Evolutionary conservation across 2,888 invertebrate genomes (phyloP).

Genomic region (Synanthedon tipuliformis): DNA sequence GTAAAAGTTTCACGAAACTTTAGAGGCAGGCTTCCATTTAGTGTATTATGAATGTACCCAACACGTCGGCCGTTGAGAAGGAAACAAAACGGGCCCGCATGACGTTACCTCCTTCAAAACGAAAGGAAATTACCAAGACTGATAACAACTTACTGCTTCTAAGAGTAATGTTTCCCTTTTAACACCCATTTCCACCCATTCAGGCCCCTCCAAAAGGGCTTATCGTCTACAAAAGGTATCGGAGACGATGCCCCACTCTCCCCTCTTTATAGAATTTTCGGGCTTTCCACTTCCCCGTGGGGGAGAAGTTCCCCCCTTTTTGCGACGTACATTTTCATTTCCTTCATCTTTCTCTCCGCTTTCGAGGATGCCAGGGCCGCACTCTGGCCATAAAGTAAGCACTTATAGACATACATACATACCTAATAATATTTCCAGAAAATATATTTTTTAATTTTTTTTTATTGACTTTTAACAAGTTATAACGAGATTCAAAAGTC

Average conservation of each 20-base stretch:
- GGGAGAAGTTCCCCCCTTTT: slow-evolving; percentile 46
- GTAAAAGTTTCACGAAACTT: too few relatives aligned
- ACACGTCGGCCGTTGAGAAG: slow-evolving; percentile 1
- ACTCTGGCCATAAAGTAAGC: too few relatives aligned
- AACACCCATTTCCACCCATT: slow-evolving; percentile 15
- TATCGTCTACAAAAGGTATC: slow-evolving; percentile 63
- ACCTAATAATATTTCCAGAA: background rate
- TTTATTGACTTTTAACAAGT: background rate
- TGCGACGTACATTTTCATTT: slow-evolving; percentile 70
- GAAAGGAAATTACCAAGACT: slow-evolving; percentile 52
- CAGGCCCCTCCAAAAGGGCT: slow-evolving; percentile 29
- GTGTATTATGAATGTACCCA: too few relatives aligned
- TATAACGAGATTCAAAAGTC: too few relatives aligned
- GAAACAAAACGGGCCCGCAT: slow-evolving; percentile 6
- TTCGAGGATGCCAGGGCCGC: slow-evolving; percentile 39
- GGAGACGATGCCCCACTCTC: slow-evolving; percentile 26
- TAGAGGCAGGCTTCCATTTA: too few relatives aligned
- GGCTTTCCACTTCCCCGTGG: slow-evolving; percentile 30
- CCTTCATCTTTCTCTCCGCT: slow-evolving; percentile 70
- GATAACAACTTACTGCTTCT: slow-evolving; percentile 55
- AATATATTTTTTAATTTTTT: background rate
- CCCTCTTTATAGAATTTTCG: slow-evolving; percentile 68
- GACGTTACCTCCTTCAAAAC: slow-evolving; percentile 34
- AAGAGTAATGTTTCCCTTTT: slow-evolving; percentile 57
- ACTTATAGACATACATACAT: too few relatives aligned